Base-by-base conservation (phyloP, 2,888 invertebrate genomes). In the Amblyteles armatorius region DNA sequence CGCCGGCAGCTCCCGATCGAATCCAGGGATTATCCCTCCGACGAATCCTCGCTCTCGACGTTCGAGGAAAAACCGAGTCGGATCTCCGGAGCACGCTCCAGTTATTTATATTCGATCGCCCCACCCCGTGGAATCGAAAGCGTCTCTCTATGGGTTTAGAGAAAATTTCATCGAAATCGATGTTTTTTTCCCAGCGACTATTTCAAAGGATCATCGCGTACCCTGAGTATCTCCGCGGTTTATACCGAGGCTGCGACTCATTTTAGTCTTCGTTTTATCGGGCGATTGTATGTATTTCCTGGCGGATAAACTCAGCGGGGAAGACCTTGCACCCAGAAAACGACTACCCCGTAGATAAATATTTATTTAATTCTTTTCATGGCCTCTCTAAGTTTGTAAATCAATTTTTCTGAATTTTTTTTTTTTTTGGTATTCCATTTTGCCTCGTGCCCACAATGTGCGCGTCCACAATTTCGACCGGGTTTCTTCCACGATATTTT, bases 21-120 rank as follows among this genome's bases (percentile, higher is more conserved):
- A 91, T 88, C 88, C 87, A 84, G 83, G 90, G 90, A 91, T 91
- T 90, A 91, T 90, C 90, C 90, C 85, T 74, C 19, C 19, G 48
- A 87, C 84, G 89, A 88, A 90, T 89, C 90, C 87, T 63, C 88
- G 88, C 88, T 90, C 88, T 22, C 68, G 19, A 2, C n/a, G n/a
- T 55, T 29, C 29, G 29, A 13, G 22, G 13, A 36, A 60, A 40
- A 44, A 29, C 60, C 26, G 52, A n/a, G 68, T 67, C 52, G 48
- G n/a, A 55, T 73, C 67, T 44, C 19, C 44, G 44, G 16, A 48
- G 73, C 26, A 55, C 67, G 22, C 55, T 80, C 3, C 13, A 9
- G 19, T 79, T 71, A 79, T 79, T 50, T 36, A 22, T 26, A 50
- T 52, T 65, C 52, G 69, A 52, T 29, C 50, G 13, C 19, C 22